Evolutionary conservation across 2,113 vertebrate species (phyloP), one percentile per base, ranked within the genome.

Genomic region (Capreolus pygargus): DNA sequence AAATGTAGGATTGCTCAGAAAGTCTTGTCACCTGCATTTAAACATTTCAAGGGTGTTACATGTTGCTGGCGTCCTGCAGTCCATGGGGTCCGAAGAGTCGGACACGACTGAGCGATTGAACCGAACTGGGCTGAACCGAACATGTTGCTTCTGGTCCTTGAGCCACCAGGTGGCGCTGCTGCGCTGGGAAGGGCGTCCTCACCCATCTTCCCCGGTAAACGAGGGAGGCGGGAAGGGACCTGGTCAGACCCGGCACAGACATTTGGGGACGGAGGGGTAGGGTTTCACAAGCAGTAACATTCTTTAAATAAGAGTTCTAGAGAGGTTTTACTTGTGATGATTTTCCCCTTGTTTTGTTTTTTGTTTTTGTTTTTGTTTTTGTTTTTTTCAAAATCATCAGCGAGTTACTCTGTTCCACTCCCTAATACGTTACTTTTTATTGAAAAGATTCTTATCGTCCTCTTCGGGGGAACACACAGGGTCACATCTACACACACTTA

Each of bases 141-240:
- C 47, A 13, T 14, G 21, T 10, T 5, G 6, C 45, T 6, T 83
- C 28, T 1, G 1, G 9, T 3, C 1, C 3, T 2, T 1, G 0
- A 5, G 64, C 74, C 96, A 85, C 91, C 8, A 88, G 93, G 64
- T 28, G 74, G 19, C 52, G 25, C 70, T 39, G 61, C 23, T 0
- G 27, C 70, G 70, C 91, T 60, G 23, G 27, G n/a, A 45, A 54
- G 3, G 7, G 61, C 27, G 14, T 1, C 0, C 0, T 2, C 17
- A 12, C 7, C 0, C 12, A 12, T 5, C 3, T 6, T 39, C 39
- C 39, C 39, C 39, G 4, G 39, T 3, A 0, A 55, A 36, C 0
- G 0, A 1, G 17, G 6, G 21, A 0, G 1, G 17, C 0, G 7
- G 11, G 4, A 16, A n/a, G 21, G 28, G 6, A 10, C 30, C 28